These are phyloP conservation scores for Habrosyne pyritoides DNA, from an alignment of 2,888 invertebrate species.

Conservation along the genomic window DNA sequence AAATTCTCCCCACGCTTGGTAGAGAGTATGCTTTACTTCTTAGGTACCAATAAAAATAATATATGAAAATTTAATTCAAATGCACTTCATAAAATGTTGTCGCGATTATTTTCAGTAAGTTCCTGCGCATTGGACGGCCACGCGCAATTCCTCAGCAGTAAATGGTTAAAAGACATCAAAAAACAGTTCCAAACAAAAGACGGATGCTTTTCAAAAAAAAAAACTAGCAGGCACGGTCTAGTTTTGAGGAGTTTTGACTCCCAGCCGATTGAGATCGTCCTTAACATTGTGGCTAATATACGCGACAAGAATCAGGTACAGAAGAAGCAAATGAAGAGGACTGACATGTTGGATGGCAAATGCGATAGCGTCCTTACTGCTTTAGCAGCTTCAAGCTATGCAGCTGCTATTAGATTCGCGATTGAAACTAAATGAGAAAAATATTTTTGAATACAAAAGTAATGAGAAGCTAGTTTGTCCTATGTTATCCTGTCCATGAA, in stretches of 20 bases:
- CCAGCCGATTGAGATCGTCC: not conserved
- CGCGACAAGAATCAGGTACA: not conserved
- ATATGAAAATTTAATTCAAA: constrained; percentile 19
- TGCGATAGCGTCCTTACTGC: constrained; percentile 47
- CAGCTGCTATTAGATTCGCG: constrained; percentile 43
- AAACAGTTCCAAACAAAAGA: constrained; percentile 36
- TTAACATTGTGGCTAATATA: no score
- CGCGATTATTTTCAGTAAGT: constrained; percentile 38
- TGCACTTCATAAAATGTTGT: constrained; percentile 32
- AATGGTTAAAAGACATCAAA: constrained; percentile 41
- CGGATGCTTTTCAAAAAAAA: constrained; percentile 45
- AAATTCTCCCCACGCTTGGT: no score
- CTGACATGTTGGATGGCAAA: constrained; percentile 17
- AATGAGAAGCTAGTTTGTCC: no score
- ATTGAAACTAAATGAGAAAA: constrained; percentile 22
- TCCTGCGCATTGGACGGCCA: constrained; percentile 51
- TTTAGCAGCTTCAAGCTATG: constrained; percentile 35
- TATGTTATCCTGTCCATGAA: no score
- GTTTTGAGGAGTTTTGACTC: no score
- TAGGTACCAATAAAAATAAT: constrained; percentile 41
- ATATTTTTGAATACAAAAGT: no score
- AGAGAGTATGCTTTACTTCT: no score
- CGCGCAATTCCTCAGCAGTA: constrained; percentile 41
- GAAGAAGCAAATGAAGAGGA: constrained; percentile 1
- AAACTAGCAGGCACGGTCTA: not conserved